Evolutionary conservation across 2,797 vertebrate species (phyloP), one percentile per base, ranked within the genome.

Genomic region (Gorsachius magnificus): DNA sequence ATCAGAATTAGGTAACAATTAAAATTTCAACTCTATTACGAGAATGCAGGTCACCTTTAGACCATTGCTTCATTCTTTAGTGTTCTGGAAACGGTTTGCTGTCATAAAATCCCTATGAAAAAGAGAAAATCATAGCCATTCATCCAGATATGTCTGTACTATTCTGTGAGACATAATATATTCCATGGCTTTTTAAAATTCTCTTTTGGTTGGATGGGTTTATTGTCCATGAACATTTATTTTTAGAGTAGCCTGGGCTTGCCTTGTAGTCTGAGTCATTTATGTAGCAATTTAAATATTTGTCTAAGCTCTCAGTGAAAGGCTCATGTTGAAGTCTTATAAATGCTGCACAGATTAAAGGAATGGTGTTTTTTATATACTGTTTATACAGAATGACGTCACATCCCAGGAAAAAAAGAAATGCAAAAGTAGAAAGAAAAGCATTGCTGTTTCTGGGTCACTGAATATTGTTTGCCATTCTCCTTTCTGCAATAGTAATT

Each of bases 201-300:
- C 90, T 92, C 36, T 77, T 87, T 94, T 93, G 92, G 78, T 91
- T 97, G 90, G 95, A 89, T 93, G 38, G 92, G 41, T 79, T 90
- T 97, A 90, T 94, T 94, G 94, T 96, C 91, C 77, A 68, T 69
- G 85, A 94, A 81, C 64, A 43, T 95, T 95, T 95, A 95, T 95
- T 96, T 97, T 97, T 94, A 96, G 88, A 89, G 64, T 69, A 91
- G 43, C 64, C 61, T 79, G 63, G 60, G 31, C 58, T 95, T 87
- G 71, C 84, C 83, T 87, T 87, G 74, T 78, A 77, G 83, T 61
- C 89, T 74, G 91, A 94, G 80, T 81, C 93, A 88, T 64, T 91
- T 94, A 71, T 74, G 80, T 87, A 93, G 79, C 77, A 93, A 64
- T 96, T 75, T 95, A 95, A 95, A 96, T 96, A 94, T 94, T 96